Evolutionary conservation across 2,113 vertebrate genomes (phyloP).

Genomic region (Hyla sarda): DNA sequence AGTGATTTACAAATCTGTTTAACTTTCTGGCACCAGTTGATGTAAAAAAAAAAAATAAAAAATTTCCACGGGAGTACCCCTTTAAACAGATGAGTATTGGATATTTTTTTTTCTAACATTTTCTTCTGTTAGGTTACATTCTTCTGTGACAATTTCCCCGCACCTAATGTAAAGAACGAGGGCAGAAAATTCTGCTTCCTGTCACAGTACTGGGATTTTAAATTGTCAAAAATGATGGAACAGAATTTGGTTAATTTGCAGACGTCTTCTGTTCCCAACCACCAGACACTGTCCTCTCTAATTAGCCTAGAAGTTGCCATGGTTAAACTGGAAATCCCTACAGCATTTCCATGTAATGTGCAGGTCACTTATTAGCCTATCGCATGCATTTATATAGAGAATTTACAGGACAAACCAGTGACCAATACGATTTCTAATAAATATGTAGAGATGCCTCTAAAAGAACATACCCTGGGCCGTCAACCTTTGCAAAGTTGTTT

Average conservation of each 20-base stretch:
- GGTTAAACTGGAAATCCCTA: neutral
- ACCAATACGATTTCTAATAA: neutral
- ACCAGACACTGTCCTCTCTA: slow-evolving; percentile 33
- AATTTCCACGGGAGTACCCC: too few relatives aligned
- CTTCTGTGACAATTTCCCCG: neutral
- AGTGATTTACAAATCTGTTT: too few relatives aligned
- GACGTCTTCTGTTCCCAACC: neutral
- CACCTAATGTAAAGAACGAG: neutral
- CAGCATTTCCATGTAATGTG: neutral
- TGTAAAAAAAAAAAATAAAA: too few relatives aligned
- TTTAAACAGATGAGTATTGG: too few relatives aligned
- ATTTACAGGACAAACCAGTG: neutral
- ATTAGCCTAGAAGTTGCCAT: neutral
- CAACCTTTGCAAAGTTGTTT: too few relatives aligned
- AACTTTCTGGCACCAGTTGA: too few relatives aligned
- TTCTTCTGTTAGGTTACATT: too few relatives aligned
- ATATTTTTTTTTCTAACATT: too few relatives aligned
- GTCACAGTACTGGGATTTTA: neutral
- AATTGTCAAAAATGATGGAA: neutral
- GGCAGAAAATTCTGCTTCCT: neutral
- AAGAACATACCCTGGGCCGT: too few relatives aligned
- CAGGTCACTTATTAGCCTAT: neutral
- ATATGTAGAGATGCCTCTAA: neutral
- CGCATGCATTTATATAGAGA: neutral
- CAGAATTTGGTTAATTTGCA: neutral